A percentile compares a stretch with the other conserved stretches of the same genome.
Evolutionary conservation across 2,113 vertebrate species (phyloP).

Genomic region (Hippocampus mohnikei): DNA sequence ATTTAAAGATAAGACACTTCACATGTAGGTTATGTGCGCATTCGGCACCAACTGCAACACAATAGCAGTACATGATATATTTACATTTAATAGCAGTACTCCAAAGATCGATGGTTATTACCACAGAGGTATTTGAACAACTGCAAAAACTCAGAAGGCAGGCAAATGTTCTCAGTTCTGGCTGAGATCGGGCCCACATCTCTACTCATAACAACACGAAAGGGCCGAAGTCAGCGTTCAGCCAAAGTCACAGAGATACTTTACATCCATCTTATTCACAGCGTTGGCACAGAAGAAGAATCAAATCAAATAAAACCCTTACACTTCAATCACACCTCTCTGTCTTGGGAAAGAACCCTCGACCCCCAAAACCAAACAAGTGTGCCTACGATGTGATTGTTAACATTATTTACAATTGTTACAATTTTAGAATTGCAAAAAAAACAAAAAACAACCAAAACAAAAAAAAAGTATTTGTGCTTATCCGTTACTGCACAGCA

Average conservation of each 20-base stretch:
- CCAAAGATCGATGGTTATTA: constrained; percentile 63
- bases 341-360: constrained; percentile 25
- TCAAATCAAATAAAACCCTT: constrained; percentile 11
- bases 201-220: constrained; percentile 62
- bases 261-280: constrained; percentile 69
- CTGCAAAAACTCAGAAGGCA: constrained; percentile 63
- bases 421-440: constrained; percentile 52
- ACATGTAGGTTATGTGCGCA: constrained; percentile 4
- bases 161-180: constrained; percentile 58
- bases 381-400: constrained; percentile 43
- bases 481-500: constrained; percentile 62
- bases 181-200: constrained; percentile 52
- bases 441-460: constrained; percentile 14
- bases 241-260: constrained; percentile 62
- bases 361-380: constrained; percentile 6
- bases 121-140: constrained; percentile 63
- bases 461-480: constrained; percentile 45
- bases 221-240: constrained; percentile 54
- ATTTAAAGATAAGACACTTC: neutral
- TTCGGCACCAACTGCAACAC: constrained; percentile 40
- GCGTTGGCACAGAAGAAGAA: constrained; percentile 40
- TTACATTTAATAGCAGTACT: constrained; percentile 74
- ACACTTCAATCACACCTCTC: constrained; percentile 41
- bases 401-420: constrained; percentile 68
- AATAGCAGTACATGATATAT: constrained; percentile 58